Percentiles rank a stretch among this genome's conserved stretches.
phyloP scores from a whole-genome alignment of 2,888 invertebrate genomes.

The Ashinkailepas kermadecensis region DNA sequence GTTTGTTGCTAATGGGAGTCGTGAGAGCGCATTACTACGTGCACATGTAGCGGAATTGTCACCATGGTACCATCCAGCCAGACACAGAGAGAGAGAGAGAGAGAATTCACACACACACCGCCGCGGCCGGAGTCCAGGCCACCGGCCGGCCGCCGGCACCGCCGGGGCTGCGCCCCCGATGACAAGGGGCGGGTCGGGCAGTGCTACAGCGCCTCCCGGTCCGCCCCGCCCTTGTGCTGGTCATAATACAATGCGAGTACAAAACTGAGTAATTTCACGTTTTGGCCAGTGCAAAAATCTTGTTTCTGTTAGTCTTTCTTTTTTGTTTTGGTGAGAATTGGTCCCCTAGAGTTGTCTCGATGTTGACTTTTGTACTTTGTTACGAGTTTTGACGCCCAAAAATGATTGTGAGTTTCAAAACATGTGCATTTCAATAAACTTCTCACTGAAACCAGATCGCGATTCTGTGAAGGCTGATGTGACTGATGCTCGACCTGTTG shows the following conservation, averaged over 20 bases:
- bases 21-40: background rate
- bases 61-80: background rate
- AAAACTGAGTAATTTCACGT: conserved; percentile 20
- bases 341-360: background rate
- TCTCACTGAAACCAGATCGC: background rate
- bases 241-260: conserved; percentile 22
- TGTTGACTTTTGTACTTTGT: conserved; percentile 23
- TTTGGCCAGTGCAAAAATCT: conserved; percentile 16
- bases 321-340: conserved; percentile 9
- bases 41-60: conserved; percentile 1
- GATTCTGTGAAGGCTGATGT: too few relatives aligned
- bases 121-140: background rate
- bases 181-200: background rate
- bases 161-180: background rate
- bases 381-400: conserved; percentile 22
- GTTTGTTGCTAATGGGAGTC: conserved; percentile 19
- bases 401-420: conserved; percentile 21
- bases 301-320: conserved; percentile 13
- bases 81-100: background rate
- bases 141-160: background rate
- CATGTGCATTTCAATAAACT: conserved; percentile 22
- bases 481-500: too few relatives aligned
- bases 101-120: background rate
- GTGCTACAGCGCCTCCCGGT: background rate
- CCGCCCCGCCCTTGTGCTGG: background rate